These are phyloP conservation scores for Dolichopus griseipennis DNA, from an alignment of 2,888 invertebrate species.

Conservation along the genomic window DNA sequence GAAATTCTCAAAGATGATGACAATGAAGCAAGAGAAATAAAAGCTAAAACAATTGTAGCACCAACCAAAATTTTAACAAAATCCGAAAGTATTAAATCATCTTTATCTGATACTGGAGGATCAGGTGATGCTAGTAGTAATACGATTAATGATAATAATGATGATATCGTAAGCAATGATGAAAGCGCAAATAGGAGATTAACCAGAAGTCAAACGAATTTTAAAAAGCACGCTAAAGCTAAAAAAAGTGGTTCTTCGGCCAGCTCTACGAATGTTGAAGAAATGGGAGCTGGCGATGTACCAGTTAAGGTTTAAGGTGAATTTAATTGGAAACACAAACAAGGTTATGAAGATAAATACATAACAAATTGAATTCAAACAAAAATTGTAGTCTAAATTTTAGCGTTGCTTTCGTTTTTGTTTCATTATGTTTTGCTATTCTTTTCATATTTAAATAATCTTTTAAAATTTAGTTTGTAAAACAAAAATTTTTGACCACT, in stretches of 20 bases:
- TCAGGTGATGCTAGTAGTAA: constrained; percentile 1
- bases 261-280: constrained; percentile 14
- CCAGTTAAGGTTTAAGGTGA: constrained; percentile 20
- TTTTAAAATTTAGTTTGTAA: too few relatives aligned
- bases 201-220: not conserved
- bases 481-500: too few relatives aligned
- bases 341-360: not conserved
- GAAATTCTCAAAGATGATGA: constrained; percentile 23
- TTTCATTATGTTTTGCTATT: not conserved
- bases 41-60: constrained; percentile 4
- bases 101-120: not conserved
- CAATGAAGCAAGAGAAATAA: constrained; percentile 12
- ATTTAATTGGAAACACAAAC: not conserved
- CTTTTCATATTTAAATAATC: too few relatives aligned
- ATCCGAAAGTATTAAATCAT: constrained; percentile 10
- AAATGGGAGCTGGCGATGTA: constrained; percentile 21
- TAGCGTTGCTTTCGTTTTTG: not conserved
- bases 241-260: not conserved
- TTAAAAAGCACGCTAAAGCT: constrained; percentile 8
- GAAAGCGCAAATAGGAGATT: not conserved
- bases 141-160: not conserved
- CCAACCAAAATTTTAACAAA: constrained; percentile 16
- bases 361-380: too few relatives aligned
- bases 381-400: too few relatives aligned
- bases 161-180: not conserved